phyloP scores from a whole-genome alignment of 2,888 invertebrate species.

The Scaptomyza cyrtandrae region DNA sequence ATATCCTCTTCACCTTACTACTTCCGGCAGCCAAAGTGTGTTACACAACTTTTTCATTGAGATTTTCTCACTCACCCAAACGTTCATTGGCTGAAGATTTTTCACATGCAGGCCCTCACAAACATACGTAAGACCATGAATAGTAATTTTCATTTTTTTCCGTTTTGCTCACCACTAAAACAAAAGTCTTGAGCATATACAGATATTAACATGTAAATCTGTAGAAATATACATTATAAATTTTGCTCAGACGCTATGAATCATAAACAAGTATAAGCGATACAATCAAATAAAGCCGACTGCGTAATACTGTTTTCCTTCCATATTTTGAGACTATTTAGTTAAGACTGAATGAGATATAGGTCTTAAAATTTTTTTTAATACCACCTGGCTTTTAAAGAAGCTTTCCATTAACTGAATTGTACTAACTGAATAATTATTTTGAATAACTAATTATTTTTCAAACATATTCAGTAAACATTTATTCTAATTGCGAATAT shows the following conservation, averaged over 20 bases:
- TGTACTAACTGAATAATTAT: too few species aligned
- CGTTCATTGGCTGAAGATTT: conserved; percentile 36
- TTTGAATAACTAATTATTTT: too few species aligned
- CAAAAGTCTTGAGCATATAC: conserved; percentile 53
- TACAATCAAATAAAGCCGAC: background rate
- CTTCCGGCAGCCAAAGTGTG: conserved; percentile 46
- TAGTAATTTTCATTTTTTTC: conserved; percentile 33
- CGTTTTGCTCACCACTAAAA: conserved; percentile 27
- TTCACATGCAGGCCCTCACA: conserved; percentile 33
- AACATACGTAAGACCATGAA: conserved; percentile 23
- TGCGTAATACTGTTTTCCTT: background rate
- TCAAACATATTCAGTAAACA: too few species aligned
- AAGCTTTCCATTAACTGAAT: too few species aligned
- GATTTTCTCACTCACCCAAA: conserved; percentile 19
- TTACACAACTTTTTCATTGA: conserved; percentile 43
- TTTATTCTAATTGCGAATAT: too few species aligned
- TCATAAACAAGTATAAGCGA: conserved; percentile 23
- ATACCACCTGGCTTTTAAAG: too few species aligned
- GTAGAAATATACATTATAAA: conserved; percentile 5
- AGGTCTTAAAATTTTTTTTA: too few species aligned
- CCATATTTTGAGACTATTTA: background rate
- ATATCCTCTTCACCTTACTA: conserved; percentile 22
- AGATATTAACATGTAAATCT: conserved; percentile 2
- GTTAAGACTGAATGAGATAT: background rate
- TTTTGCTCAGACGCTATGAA: conserved; percentile 32